A percentile compares a stretch with the other conserved stretches of the same genome.
These are phyloP conservation scores for Caenorhabditis sp. DNA, from an alignment of 2,888 invertebrate species.

Conservation along the genomic window DNA sequence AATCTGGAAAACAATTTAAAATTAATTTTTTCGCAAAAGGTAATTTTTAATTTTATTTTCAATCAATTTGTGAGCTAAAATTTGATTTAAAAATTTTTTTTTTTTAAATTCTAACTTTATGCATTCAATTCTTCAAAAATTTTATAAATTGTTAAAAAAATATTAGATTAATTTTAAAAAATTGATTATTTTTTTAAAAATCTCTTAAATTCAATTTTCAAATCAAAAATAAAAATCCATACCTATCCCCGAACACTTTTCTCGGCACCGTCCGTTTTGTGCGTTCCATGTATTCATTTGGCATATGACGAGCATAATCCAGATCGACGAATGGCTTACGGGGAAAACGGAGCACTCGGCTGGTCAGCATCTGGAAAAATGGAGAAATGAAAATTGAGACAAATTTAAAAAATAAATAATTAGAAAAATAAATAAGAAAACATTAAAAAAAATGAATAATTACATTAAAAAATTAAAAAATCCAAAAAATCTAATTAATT, in stretches of 20 bases:
- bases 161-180: too few species aligned
- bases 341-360: conserved; percentile 62
- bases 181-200: too few species aligned
- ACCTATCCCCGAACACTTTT: conserved; percentile 77
- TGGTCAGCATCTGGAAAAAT: conserved; percentile 55
- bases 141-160: too few species aligned
- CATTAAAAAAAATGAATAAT: too few species aligned
- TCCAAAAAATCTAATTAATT: too few species aligned
- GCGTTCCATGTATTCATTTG: conserved; percentile 77
- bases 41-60: not conserved
- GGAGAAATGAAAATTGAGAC: not conserved
- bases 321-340: conserved; percentile 75
- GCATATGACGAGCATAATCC: conserved; percentile 81
- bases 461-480: too few species aligned
- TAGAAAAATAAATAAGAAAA: not conserved
- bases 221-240: conserved; percentile 16
- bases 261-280: conserved; percentile 77
- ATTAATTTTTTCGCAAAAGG: too few species aligned
- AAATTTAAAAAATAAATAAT: conserved; percentile 15
- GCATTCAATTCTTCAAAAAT: too few species aligned
- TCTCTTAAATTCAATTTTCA: too few species aligned
- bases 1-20: conserved; percentile 64
- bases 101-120: too few species aligned
- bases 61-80: not conserved
- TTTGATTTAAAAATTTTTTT: conserved; percentile 2